These are phyloP conservation scores for Scleropages formosus DNA, from an alignment of 2,797 vertebrate species.

Conservation along the genomic window DNA sequence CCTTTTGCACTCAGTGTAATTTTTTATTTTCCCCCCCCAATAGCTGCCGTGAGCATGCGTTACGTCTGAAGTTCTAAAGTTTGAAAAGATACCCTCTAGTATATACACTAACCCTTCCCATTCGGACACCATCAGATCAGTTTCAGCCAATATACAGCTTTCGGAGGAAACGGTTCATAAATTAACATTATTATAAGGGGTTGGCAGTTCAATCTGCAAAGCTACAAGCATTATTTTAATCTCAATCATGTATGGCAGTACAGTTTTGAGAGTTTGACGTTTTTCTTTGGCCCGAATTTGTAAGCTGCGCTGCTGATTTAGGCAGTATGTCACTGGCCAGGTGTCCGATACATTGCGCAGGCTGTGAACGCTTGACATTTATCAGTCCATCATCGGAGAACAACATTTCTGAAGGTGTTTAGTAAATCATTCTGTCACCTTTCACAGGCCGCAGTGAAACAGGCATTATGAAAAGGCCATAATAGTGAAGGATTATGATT, in stretches of 20 bases:
- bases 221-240: neutral
- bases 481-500: neutral
- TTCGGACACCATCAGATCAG: no score
- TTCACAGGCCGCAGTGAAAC: constrained; percentile 51
- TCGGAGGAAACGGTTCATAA: no score
- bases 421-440: constrained; percentile 66
- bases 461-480: constrained; percentile 11
- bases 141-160: no score
- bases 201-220: no score
- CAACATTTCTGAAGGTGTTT: constrained; percentile 67
- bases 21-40: no score
- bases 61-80: no score
- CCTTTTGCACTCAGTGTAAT: no score
- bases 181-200: no score
- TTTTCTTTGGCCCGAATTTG: neutral
- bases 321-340: constrained; percentile 25
- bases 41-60: no score
- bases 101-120: no score
- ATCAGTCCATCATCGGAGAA: constrained; percentile 63
- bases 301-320: neutral
- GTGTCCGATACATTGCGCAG: constrained; percentile 56
- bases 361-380: constrained; percentile 59
- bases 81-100: no score
- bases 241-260: neutral
- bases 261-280: constrained; percentile 11